Percentiles rank a stretch among this genome's conserved stretches.
Evolutionary conservation across 1,140 invertebrate species (phyloP).

Genomic region (Cardiocondyla obscurior): DNA sequence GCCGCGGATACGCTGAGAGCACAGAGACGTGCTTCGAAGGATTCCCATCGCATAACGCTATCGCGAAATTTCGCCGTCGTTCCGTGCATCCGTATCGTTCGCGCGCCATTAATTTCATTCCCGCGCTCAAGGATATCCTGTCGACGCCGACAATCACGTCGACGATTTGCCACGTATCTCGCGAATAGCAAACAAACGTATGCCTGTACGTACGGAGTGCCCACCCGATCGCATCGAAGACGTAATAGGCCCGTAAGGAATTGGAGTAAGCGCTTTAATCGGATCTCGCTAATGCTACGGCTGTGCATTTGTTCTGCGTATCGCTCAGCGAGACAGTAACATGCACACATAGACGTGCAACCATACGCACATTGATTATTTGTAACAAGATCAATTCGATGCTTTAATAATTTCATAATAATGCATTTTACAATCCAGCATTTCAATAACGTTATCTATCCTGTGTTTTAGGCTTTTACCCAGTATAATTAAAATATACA

Average conservation of each 20-base stretch:
- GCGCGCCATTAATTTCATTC: slow-evolving; percentile 74
- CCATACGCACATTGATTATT: too few species aligned
- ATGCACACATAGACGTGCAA: not conserved
- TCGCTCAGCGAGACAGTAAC: too few species aligned
- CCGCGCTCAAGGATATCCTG: slow-evolving; percentile 71
- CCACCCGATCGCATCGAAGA: not conserved
- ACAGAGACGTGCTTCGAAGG: slow-evolving; percentile 67
- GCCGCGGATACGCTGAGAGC: slow-evolving; percentile 66
- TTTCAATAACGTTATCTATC: not conserved
- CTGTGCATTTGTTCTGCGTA: not conserved
- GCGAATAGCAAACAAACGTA: slow-evolving; percentile 4
- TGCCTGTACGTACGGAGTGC: not conserved
- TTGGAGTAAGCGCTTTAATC: slow-evolving; percentile 12
- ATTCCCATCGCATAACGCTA: slow-evolving; percentile 69
- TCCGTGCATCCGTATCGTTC: slow-evolving; percentile 64
- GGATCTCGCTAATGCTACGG: not conserved
- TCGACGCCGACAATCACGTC: slow-evolving; percentile 70
- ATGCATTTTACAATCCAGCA: not conserved
- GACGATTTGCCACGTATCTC: slow-evolving; percentile 69
- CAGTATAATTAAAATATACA: not conserved
- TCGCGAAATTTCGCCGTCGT: slow-evolving; percentile 66
- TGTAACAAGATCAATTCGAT: not conserved
- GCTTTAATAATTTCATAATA: not conserved
- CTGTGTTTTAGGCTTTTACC: not conserved
- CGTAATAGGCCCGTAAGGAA: slow-evolving; percentile 38